phyloP scores from a whole-genome alignment of 2,113 vertebrate genomes.

The Accipiter virgatus region DNA sequence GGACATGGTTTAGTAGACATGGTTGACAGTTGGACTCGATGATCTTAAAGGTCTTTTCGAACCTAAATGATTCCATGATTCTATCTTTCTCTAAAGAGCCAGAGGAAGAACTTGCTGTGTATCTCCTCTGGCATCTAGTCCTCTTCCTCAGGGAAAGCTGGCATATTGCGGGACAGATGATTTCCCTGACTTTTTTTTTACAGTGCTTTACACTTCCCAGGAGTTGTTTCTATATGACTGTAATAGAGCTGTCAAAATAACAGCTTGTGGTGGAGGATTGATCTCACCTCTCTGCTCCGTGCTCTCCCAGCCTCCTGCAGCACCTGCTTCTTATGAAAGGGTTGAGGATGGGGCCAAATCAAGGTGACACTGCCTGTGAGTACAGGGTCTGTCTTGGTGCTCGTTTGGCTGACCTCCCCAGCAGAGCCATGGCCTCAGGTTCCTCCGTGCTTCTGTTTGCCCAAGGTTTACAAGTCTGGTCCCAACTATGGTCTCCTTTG shows the following conservation, averaged over 20 bases:
- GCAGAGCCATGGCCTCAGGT: background rate
- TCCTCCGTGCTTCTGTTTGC: background rate
- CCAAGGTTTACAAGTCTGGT: background rate
- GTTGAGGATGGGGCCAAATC: background rate
- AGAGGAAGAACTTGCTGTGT: background rate
- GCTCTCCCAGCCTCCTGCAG: background rate
- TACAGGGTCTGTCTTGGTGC: background rate
- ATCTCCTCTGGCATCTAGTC: background rate
- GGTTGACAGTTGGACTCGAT: too few relatives aligned
- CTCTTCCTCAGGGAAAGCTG: background rate
- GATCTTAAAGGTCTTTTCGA: too few relatives aligned
- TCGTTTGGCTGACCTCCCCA: background rate
- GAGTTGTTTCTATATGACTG: constrained; percentile 36
- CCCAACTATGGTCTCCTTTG: fast-evolving
- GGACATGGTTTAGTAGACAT: too few relatives aligned
- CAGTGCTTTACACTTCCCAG: constrained; percentile 54
- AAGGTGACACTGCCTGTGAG: background rate
- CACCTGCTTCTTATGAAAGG: background rate
- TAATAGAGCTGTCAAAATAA: constrained; percentile 68
- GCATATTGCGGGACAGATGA: constrained; percentile 54
- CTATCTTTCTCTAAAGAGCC: background rate
- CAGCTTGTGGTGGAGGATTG: constrained; percentile 10
- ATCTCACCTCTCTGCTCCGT: background rate
- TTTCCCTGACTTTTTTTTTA: background rate
- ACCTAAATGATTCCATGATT: too few relatives aligned